Evolutionary conservation across 1,140 invertebrate genomes (phyloP), one percentile per base, ranked within the genome.

Genomic region (Telenomus remus): DNA sequence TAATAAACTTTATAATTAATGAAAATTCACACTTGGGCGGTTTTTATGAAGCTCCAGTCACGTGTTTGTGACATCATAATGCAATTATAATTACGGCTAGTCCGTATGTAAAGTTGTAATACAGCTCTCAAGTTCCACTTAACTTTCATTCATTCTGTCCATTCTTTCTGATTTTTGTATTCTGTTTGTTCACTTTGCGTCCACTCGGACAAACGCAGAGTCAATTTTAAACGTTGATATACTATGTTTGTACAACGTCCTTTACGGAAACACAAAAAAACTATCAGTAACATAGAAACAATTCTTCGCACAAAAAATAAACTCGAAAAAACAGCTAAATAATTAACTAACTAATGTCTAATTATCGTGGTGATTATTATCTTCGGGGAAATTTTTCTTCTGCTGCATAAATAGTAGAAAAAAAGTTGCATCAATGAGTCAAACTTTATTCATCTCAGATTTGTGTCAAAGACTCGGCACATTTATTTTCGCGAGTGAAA

Each of bases 71-170:
- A 55, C 37, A 35, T 6, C 19, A 15, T 44, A 13, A 35, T 14
- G 14, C n/a, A 43, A 7, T 55, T 27, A 33, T 43, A 35, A 55
- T 16, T n/a, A 11, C 13, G 39, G 19, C 43, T 39, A 27, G 12
- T 55, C n/a, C 14, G 8, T 44, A 55, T 44, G 14, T 27, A 55
- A 43, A 43, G 39, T 43, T 43, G 16, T 13, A 15, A 34, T 48
- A 47, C 47, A 44, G 43, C 12, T 27, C 54, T 44, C 12, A 56
- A 56, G 16, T 47, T 16, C 37, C 44, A 47, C 19, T 57, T 48
- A 35, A 57, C 43, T 15, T 37, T 16, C 9, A 9, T n/a, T 47
- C 33, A 15, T 9, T 57, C 12, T 1, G 11, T 44, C n/a, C 12
- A 44, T 44, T 44, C 13, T 39, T 39, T 39, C n/a, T 11, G 37